These are phyloP conservation scores for Mythimna ferrago DNA, from an alignment of 2,888 invertebrate species.

Conservation along the genomic window DNA sequence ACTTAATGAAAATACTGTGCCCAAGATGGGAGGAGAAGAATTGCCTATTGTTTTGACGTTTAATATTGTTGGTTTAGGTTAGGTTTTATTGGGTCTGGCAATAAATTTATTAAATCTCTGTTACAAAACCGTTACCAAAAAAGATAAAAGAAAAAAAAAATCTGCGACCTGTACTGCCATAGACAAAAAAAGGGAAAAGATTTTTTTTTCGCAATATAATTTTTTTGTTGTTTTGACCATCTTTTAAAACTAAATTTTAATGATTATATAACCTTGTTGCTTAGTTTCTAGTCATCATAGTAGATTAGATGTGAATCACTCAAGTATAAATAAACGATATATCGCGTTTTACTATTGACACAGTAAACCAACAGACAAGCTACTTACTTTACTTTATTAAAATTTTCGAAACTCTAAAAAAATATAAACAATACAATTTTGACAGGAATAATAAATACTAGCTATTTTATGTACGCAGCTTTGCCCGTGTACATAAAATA, in stretches of 20 bases:
- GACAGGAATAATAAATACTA: background rate
- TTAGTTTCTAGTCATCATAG: too few relatives aligned
- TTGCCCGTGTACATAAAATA: too few relatives aligned
- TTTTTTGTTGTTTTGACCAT: background rate
- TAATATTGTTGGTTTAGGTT: slow-evolving; percentile 30
- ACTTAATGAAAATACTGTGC: slow-evolving; percentile 87
- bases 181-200: too few relatives aligned
- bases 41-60: slow-evolving; percentile 53
- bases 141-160: background rate
- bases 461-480: too few relatives aligned
- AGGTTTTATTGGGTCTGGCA: background rate
- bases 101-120: background rate
- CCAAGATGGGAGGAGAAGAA: slow-evolving; percentile 62
- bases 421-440: background rate
- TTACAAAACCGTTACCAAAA: background rate
- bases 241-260: background rate
- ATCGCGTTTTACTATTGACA: too few relatives aligned
- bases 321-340: too few relatives aligned
- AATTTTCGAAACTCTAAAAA: too few relatives aligned
- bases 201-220: background rate
- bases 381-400: too few relatives aligned
- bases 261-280: too few relatives aligned
- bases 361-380: too few relatives aligned
- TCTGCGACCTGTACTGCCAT: background rate
- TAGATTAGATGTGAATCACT: too few relatives aligned